Evolutionary conservation across 2,888 invertebrate species (phyloP).

Genomic region (Penaeus monodon): DNA sequence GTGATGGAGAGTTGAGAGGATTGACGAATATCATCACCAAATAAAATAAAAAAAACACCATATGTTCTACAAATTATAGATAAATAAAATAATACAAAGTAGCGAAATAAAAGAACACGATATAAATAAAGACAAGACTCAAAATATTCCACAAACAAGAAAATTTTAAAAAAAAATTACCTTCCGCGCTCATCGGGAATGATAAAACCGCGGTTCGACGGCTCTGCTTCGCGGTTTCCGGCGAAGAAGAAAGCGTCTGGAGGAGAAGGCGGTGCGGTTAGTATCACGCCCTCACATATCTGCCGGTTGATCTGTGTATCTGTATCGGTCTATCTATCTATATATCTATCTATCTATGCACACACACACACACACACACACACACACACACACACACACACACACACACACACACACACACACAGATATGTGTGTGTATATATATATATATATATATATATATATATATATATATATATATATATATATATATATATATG

Average conservation of each 20-base stretch:
- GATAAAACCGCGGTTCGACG: conserved; percentile 56
- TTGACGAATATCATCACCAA: no score
- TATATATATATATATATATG: conserved; percentile 22
- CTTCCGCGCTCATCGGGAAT: conserved; percentile 51
- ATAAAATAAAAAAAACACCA: no score
- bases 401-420: no score
- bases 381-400: no score
- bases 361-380: not conserved
- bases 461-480: conserved; percentile 22
- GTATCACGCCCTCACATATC: not conserved
- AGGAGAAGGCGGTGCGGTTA: not conserved
- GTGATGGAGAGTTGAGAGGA: not conserved
- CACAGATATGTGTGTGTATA: not conserved
- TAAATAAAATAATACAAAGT: no score
- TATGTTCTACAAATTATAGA: no score
- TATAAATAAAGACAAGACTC: no score
- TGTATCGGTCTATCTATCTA: no score
- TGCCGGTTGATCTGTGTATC: no score
- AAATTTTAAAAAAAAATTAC: conserved; percentile 19
- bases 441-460: conserved; percentile 2
- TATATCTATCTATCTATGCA: not conserved
- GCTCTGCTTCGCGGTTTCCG: conserved; percentile 40
- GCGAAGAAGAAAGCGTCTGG: conserved; percentile 63
- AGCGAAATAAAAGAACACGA: no score
- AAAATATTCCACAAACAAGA: no score